Base-by-base conservation (phyloP, 37 sponge, comb jelly and placozoan genomes). In the Corticium candelabrum region DNA sequence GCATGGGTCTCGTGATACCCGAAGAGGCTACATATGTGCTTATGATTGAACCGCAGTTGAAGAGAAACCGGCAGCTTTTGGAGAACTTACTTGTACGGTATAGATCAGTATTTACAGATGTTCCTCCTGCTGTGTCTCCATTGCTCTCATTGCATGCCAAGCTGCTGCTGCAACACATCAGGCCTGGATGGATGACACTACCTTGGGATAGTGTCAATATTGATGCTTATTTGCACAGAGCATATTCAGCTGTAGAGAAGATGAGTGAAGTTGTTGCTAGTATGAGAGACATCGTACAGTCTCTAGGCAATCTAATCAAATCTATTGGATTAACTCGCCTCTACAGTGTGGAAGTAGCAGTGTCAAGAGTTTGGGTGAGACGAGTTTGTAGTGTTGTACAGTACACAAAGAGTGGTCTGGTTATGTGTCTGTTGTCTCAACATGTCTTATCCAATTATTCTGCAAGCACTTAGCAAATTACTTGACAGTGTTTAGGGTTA, bases 151-250 rank as follows among this genome's bases (percentile, higher is more conserved):
- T 43, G 4, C 77, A 82, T 35, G 39, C 73, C 37, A 43, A 76
- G 68, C 30, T 34, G 69, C 77, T 75, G 21, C 43, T 32, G 39
- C 79, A 80, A 62, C 37, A 78, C 33, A 78, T 91, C 31, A 62
- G 85, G 37, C 93, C 96, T 37, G 96, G 96, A 30, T 87, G 88
- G 83, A 82, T 87, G 74, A 87, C 93, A 2, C 79, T 95, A n/a
- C 87, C 88, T 1, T 95, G 96, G 96, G 90, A 74, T 70, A 87
- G 84, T 4, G 79, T 95, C 67, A 95, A 95, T 82, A 95, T 95
- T 37, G 96, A 95, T 78, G 93, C 88, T 36, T 95, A 82, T 84
- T 80, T 91, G 32, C 88, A 95, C 80, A 74, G 41, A 3, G 86
- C 81, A 1, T 41, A 81, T 37, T 1, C 77, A 0, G 35, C 82